Evolutionary conservation across 2,113 vertebrate species (phyloP).

Genomic region (Nyctibius bracteatus): DNA sequence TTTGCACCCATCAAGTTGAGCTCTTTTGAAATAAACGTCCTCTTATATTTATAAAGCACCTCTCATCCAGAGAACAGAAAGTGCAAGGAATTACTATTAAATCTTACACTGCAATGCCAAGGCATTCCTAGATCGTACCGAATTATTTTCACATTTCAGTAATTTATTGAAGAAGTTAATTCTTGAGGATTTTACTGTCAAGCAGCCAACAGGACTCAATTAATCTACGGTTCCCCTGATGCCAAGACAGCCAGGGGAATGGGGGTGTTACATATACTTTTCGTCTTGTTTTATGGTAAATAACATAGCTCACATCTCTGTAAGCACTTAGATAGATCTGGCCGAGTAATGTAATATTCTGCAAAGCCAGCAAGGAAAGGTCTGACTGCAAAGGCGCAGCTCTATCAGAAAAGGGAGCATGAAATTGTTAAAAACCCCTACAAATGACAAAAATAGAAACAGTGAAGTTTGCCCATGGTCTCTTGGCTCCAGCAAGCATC

Average conservation of each 20-base stretch:
- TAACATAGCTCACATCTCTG: background rate
- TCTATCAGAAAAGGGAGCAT: background rate
- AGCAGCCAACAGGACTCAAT: background rate
- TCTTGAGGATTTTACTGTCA: background rate
- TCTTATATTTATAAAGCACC: background rate
- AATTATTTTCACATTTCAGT: background rate
- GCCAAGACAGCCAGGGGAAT: background rate
- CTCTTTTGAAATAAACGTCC: background rate
- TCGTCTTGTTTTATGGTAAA: background rate
- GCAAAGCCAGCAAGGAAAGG: background rate
- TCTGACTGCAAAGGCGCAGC: background rate
- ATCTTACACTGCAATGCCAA: background rate
- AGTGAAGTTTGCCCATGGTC: background rate
- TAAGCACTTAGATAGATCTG: background rate
- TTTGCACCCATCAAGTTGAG: background rate
- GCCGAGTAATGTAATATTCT: background rate
- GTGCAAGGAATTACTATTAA: background rate
- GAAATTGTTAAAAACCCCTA: background rate
- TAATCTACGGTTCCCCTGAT: background rate
- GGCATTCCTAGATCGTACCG: background rate
- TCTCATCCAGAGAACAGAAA: background rate
- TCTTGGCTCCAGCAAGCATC: background rate
- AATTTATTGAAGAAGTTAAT: background rate
- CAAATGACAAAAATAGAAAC: background rate
- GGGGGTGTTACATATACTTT: background rate